A percentile compares a stretch with the other conserved stretches of the same genome.
These are phyloP conservation scores for Ashinkailepas kermadecensis DNA, from an alignment of 2,888 invertebrate species.

Conservation along the genomic window DNA sequence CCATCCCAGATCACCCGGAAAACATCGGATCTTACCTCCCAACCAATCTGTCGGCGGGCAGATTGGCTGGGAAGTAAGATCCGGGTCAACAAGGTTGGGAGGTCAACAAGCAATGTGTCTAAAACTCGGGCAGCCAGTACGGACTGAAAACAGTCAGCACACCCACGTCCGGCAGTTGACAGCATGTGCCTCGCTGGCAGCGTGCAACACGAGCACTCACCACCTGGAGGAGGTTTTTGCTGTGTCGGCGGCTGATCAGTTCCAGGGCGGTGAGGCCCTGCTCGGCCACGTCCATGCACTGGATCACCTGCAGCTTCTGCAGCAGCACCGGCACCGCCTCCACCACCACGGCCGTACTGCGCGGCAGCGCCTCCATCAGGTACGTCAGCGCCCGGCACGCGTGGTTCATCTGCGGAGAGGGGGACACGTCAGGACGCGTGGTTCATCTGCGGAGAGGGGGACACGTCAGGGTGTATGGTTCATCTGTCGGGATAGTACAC, in stretches of 20 bases:
- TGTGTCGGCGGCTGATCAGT: slow-evolving; percentile 91
- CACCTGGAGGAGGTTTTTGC: slow-evolving; percentile 90
- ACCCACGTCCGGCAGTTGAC: too few relatives aligned
- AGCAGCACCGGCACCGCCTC: slow-evolving; percentile 95
- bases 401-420: slow-evolving; percentile 77
- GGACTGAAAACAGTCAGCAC: too few relatives aligned
- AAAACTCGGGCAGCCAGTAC: too few relatives aligned
- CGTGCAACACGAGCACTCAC: slow-evolving; percentile 46
- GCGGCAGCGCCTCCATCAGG: slow-evolving; percentile 97
- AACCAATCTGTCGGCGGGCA: too few relatives aligned
- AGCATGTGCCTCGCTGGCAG: too few relatives aligned
- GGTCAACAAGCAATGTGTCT: too few relatives aligned
- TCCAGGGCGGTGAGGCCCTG: slow-evolving; percentile 95
- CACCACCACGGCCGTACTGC: slow-evolving; percentile 91
- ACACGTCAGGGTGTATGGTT: slow-evolving; percentile 40
- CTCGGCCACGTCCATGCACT: slow-evolving; percentile 99
- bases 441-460: slow-evolving; percentile 51
- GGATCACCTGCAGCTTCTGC: slow-evolving; percentile 93
- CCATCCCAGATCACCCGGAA: too few relatives aligned
- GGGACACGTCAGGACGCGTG: slow-evolving; percentile 73
- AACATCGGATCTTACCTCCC: too few relatives aligned
- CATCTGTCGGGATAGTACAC: slow-evolving; percentile 55
- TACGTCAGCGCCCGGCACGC: slow-evolving; percentile 96
- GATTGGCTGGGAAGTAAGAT: too few relatives aligned
- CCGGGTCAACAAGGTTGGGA: too few relatives aligned